Conservation (phyloP, 2,888 invertebrate species). For the Athalia rosae region DNA sequence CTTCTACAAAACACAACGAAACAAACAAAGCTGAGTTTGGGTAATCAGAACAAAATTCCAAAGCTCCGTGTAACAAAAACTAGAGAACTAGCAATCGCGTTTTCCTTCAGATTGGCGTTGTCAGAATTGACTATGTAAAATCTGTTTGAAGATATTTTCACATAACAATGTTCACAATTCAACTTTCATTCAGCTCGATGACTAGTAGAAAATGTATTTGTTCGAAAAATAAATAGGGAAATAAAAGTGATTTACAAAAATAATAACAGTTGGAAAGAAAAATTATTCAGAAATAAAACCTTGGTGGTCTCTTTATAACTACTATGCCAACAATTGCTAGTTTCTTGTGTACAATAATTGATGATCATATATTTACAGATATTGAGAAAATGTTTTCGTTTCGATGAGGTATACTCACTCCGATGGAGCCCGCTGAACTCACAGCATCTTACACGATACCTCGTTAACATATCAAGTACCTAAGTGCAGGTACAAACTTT, state of each 20-base stretch:
- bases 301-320: not conserved
- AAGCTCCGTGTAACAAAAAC: slow-evolving; percentile 57
- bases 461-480: slow-evolving; percentile 70
- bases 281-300: not conserved
- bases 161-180: no score
- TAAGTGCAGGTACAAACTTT: slow-evolving; percentile 69
- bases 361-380: slow-evolving; percentile 37
- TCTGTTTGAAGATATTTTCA: no score
- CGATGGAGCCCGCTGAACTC: slow-evolving; percentile 66
- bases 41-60: slow-evolving; percentile 50
- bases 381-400: slow-evolving; percentile 56
- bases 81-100: slow-evolving; percentile 65
- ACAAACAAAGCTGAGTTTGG: slow-evolving; percentile 52
- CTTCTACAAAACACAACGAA: slow-evolving; percentile 78
- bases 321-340: slow-evolving; percentile 58
- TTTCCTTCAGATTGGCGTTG: slow-evolving; percentile 26
- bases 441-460: slow-evolving; percentile 67
- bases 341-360: slow-evolving; percentile 57
- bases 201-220: not conserved
- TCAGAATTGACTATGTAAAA: no score
- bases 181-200: no score
- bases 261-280: not conserved
- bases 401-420: slow-evolving; percentile 68
- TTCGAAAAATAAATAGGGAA: not conserved
- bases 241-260: not conserved